These are phyloP conservation scores for Netta rufina DNA, from an alignment of 2,797 vertebrate species.

Conservation along the genomic window DNA sequence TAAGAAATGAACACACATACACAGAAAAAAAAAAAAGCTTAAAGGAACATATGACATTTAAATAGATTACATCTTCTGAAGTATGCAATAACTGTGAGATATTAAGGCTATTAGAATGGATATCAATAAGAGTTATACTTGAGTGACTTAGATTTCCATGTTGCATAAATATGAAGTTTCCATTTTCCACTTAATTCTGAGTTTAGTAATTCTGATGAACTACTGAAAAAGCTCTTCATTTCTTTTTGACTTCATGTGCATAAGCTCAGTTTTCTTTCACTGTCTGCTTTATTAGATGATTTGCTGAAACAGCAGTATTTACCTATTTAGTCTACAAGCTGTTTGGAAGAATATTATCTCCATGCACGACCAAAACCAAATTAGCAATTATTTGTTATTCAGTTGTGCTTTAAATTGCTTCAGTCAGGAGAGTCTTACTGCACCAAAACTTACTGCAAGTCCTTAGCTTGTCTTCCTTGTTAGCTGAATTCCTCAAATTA, in stretches of 20 bases:
- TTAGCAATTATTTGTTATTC: neutral
- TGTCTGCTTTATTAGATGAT: neutral
- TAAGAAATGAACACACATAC: neutral
- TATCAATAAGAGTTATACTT: neutral
- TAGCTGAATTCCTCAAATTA: neutral
- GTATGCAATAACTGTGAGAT: neutral
- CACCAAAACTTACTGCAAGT: neutral
- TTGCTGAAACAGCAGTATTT: neutral
- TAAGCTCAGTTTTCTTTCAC: neutral
- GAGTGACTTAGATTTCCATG: conserved; percentile 12
- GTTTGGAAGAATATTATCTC: conserved; percentile 1
- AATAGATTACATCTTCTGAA: conserved; percentile 17
- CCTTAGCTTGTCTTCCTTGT: neutral
- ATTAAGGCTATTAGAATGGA: neutral
- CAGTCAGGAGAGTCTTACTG: neutral
- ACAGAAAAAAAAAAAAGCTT: neutral
- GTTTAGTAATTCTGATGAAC: neutral
- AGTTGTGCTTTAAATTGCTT: neutral
- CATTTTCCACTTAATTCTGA: neutral
- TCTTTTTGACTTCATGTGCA: neutral
- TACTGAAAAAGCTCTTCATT: neutral
- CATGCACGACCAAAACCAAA: neutral
- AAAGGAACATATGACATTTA: neutral
- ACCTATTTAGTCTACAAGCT: neutral
- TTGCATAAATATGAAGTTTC: neutral